These are phyloP conservation scores for Rhinella marina DNA, from an alignment of 2,797 vertebrate species.

Conservation along the genomic window DNA sequence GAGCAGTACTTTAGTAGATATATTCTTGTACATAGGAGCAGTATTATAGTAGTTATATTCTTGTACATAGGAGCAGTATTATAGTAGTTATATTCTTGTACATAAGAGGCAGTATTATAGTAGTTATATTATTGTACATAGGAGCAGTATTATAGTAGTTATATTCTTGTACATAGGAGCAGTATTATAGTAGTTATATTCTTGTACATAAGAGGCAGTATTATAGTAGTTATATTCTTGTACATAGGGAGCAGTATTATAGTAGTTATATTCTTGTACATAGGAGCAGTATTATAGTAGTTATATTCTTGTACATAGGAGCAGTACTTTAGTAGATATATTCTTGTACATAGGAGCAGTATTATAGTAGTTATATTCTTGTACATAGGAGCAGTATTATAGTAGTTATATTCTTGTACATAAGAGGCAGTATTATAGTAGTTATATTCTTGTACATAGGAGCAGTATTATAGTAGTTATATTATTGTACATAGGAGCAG, in stretches of 20 bases:
- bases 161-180: not conserved
- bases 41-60: not conserved
- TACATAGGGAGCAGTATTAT: not conserved
- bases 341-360: not conserved
- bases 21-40: not conserved
- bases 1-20: not conserved
- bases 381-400: not conserved
- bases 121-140: no score
- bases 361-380: constrained; percentile 19
- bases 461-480: no score
- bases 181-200: not conserved
- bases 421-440: no score
- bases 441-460: no score
- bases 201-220: not conserved
- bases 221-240: not conserved
- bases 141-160: no score
- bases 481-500: no score
- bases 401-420: not conserved
- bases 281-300: not conserved
- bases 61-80: no score
- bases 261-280: constrained; percentile 1
- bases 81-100: not conserved
- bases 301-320: not conserved
- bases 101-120: no score
- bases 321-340: constrained; percentile 3